Conservation (phyloP, 2,113 vertebrate species). For the Trichomycterus rosablanca region DNA sequence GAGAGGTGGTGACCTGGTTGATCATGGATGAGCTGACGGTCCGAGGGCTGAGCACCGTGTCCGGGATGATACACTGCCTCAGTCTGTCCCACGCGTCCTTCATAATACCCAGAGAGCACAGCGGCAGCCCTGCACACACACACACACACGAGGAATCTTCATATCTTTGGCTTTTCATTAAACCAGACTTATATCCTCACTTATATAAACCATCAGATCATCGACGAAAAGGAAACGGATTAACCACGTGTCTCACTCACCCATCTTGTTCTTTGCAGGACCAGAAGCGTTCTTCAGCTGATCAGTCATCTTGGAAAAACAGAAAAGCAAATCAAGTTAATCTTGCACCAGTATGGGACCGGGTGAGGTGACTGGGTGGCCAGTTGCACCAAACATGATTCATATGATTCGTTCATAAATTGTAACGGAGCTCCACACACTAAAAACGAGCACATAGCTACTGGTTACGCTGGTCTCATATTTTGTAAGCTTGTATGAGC, state of each 20-base stretch:
- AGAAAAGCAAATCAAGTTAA: slow-evolving; percentile 36
- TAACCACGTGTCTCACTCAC: slow-evolving; percentile 57
- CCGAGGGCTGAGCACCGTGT: slow-evolving; percentile 41
- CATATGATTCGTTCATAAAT: too few species aligned
- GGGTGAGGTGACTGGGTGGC: too few species aligned
- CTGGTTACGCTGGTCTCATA: too few species aligned
- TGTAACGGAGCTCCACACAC: too few species aligned
- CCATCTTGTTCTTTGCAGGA: slow-evolving; percentile 64
- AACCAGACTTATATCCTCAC: too few species aligned
- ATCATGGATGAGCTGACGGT: slow-evolving; percentile 61
- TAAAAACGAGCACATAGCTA: too few species aligned
- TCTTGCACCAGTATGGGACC: background rate
- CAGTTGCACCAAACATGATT: too few species aligned
- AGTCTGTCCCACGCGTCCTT: slow-evolving; percentile 74
- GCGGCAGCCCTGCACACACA: slow-evolving; percentile 57
- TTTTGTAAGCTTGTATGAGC: too few species aligned
- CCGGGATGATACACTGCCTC: slow-evolving; percentile 70
- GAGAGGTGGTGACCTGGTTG: slow-evolving; percentile 50
- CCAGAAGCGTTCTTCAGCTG: slow-evolving; percentile 55
- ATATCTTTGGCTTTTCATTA: too few species aligned
- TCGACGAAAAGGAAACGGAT: too few species aligned
- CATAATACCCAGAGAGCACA: slow-evolving; percentile 74
- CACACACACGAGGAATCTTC: slow-evolving; percentile 1
- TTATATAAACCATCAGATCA: too few species aligned
- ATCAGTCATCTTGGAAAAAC: slow-evolving; percentile 52